These are phyloP conservation scores for Meloidogyne exigua DNA, from an alignment of 1,140 invertebrate species.

Conservation along the genomic window DNA sequence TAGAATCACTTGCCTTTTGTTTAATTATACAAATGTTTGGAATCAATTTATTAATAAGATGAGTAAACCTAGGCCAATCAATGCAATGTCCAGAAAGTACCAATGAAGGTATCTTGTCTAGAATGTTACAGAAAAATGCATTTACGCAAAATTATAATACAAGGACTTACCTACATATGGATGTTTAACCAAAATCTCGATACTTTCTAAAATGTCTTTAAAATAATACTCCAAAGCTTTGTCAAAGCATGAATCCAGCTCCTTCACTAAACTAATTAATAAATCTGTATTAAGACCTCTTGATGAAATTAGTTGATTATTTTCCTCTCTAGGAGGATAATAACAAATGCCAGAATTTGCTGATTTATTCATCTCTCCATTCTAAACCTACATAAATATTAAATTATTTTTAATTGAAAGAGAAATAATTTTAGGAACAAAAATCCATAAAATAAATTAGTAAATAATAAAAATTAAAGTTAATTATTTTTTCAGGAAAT, in stretches of 20 bases:
- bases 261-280: neutral
- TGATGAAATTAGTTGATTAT: neutral
- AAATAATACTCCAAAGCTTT: neutral
- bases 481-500: neutral
- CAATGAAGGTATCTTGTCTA: conserved; percentile 20
- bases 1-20: neutral
- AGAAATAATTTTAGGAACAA: neutral
- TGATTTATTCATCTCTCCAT: neutral
- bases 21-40: neutral
- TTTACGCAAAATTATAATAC: no score
- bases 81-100: conserved; percentile 29
- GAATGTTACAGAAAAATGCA: neutral
- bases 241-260: neutral
- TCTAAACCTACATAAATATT: neutral
- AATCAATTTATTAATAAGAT: neutral
- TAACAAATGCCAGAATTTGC: neutral
- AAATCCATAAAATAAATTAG: neutral
- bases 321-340: neutral
- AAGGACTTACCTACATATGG: no score
- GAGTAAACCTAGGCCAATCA: conserved; percentile 6
- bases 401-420: neutral
- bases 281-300: neutral
- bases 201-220: neutral
- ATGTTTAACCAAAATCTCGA: neutral
- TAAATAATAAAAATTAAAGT: neutral